These are phyloP conservation scores for Herpetotheres cachinnans DNA, from an alignment of 2,113 vertebrate genomes.

Conservation along the genomic window DNA sequence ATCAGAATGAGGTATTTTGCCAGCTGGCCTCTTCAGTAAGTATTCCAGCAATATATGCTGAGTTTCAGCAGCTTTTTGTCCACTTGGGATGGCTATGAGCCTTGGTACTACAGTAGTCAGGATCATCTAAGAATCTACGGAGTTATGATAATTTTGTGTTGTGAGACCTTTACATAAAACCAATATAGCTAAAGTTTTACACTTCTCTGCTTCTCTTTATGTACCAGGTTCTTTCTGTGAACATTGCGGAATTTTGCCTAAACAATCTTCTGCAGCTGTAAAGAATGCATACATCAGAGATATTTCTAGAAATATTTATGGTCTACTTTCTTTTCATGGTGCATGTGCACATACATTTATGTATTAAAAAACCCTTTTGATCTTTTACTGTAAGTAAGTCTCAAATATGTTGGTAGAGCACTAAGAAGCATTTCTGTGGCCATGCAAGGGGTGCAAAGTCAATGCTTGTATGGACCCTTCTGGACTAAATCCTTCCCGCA, in stretches of 20 bases:
- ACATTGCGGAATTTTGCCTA: neutral
- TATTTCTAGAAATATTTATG: neutral
- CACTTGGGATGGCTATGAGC: neutral
- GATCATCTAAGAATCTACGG: neutral
- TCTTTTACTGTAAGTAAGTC: neutral
- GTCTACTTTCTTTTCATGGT: neutral
- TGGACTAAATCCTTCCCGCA: neutral
- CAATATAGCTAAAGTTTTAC: neutral
- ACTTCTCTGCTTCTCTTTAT: neutral
- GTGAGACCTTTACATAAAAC: neutral
- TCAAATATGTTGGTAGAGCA: neutral
- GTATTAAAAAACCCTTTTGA: neutral
- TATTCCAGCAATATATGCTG: neutral
- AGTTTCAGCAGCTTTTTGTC: neutral
- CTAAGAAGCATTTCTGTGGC: neutral
- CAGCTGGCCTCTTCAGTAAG: neutral
- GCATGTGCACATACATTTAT: neutral
- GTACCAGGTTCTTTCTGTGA: neutral
- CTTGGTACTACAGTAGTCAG: neutral
- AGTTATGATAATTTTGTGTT: neutral
- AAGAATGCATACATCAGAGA: neutral
- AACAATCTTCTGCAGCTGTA: neutral
- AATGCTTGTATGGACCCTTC: neutral
- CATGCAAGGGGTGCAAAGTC: neutral
- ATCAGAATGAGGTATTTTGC: neutral